Evolutionary conservation across 2,888 invertebrate species (phyloP).

Genomic region (Agrotis clavis): DNA sequence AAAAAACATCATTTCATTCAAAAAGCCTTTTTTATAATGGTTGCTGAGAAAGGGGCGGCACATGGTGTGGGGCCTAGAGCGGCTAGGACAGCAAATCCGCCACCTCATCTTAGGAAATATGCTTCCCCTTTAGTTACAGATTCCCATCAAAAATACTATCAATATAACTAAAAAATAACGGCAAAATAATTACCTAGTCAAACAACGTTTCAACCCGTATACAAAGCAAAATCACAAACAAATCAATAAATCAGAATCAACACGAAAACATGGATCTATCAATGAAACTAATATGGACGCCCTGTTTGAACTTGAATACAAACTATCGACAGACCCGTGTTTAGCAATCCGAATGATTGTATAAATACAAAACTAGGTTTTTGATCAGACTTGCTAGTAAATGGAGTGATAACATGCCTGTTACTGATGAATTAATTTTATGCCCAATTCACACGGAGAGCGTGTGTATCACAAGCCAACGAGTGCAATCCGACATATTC

Average conservation of each 20-base stretch:
- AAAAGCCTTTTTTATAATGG: too few species aligned
- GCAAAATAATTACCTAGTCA: not conserved
- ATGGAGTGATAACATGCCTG: slow-evolving; percentile 26
- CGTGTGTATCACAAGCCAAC: too few species aligned
- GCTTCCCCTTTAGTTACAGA: not conserved
- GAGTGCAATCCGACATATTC: too few species aligned
- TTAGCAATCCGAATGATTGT: slow-evolving; percentile 52
- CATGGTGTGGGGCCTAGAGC: too few species aligned
- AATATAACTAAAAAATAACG: too few species aligned
- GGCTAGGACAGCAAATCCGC: too few species aligned
- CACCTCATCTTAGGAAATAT: too few species aligned
- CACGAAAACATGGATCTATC: slow-evolving; percentile 45
- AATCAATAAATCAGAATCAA: slow-evolving; percentile 50
- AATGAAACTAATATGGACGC: slow-evolving; percentile 53
- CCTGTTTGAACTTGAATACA: slow-evolving; percentile 51
- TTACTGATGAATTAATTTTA: too few species aligned
- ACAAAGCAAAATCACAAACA: slow-evolving; percentile 10
- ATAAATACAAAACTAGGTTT: slow-evolving; percentile 46
- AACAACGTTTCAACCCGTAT: not conserved
- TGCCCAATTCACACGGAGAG: too few species aligned
- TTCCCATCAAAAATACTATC: not conserved
- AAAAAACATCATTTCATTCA: too few species aligned
- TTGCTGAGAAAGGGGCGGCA: too few species aligned
- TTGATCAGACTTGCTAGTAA: slow-evolving; percentile 8
- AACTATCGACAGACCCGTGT: slow-evolving; percentile 41